Percentiles rank a stretch among this genome's conserved stretches.
Conservation (phyloP, 1,140 invertebrate species). For the Papilio helenus region DNA sequence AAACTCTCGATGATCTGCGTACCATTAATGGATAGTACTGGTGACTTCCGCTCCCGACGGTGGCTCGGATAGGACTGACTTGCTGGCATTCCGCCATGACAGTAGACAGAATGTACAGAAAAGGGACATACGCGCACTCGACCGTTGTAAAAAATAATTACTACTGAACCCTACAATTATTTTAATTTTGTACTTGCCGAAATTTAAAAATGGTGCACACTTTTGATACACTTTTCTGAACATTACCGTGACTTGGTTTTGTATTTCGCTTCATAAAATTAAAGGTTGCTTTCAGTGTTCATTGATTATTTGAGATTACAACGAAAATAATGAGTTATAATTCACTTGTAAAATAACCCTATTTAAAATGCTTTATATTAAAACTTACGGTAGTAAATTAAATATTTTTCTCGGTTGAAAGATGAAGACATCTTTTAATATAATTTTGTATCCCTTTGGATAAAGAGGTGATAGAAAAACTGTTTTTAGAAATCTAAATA, state of each 20-base stretch:
- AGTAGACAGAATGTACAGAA: neutral
- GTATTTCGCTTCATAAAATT: slow-evolving; percentile 9
- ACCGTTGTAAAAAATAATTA: neutral
- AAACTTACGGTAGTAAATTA: neutral
- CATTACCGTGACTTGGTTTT: slow-evolving; percentile 26
- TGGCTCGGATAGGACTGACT: no score
- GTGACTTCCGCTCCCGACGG: no score
- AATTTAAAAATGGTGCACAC: neutral
- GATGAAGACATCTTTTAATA: no score
- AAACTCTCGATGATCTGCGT: no score
- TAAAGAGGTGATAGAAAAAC: no score
- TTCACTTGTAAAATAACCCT: neutral
- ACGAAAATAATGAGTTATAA: slow-evolving; percentile 24
- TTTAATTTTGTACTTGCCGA: neutral
- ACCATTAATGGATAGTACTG: no score
- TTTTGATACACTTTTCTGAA: neutral
- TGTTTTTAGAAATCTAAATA: no score
- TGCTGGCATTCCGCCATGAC: no score
- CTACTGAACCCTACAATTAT: neutral
- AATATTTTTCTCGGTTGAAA: neutral
- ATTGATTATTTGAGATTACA: slow-evolving; percentile 32
- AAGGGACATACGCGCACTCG: neutral
- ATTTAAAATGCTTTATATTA: neutral
- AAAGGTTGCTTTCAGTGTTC: slow-evolving; percentile 5
- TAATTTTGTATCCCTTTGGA: no score